These are phyloP conservation scores for Pelodytes ibericus DNA, from an alignment of 2,797 vertebrate species.

Conservation along the genomic window DNA sequence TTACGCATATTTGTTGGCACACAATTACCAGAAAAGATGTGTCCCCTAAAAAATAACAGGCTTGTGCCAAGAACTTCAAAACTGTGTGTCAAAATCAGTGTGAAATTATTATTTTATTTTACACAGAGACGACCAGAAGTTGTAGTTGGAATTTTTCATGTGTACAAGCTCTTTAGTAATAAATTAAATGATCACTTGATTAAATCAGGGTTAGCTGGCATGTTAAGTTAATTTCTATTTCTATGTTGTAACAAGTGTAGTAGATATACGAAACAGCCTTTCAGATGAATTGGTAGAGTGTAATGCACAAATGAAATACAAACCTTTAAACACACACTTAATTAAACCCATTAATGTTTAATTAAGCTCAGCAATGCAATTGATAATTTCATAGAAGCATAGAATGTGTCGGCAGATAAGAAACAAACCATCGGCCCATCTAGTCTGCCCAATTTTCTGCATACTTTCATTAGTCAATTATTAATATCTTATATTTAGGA, in stretches of 20 bases:
- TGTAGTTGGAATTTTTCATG: neutral
- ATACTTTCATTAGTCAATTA: too few species aligned
- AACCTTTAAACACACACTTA: neutral
- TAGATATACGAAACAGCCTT: neutral
- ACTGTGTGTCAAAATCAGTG: slow-evolving; percentile 6
- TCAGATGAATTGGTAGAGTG: neutral
- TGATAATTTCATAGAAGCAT: too few species aligned
- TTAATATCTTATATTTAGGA: too few species aligned
- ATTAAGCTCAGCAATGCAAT: too few species aligned
- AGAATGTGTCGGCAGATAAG: too few species aligned
- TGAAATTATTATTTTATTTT: slow-evolving; percentile 2
- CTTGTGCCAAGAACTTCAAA: slow-evolving; percentile 12
- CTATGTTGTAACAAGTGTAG: neutral
- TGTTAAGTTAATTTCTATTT: neutral
- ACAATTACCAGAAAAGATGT: slow-evolving; percentile 27
- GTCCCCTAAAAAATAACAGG: neutral
- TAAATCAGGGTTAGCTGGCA: neutral
- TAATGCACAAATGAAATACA: neutral
- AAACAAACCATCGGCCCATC: too few species aligned
- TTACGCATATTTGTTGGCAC: slow-evolving; percentile 25
- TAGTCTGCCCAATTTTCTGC: too few species aligned
- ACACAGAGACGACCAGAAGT: neutral
- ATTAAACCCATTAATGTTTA: too few species aligned
- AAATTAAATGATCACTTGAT: neutral
- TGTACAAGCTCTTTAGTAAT: neutral